phyloP scores from a whole-genome alignment of 2,797 vertebrate species.

The Mallotus villosus region DNA sequence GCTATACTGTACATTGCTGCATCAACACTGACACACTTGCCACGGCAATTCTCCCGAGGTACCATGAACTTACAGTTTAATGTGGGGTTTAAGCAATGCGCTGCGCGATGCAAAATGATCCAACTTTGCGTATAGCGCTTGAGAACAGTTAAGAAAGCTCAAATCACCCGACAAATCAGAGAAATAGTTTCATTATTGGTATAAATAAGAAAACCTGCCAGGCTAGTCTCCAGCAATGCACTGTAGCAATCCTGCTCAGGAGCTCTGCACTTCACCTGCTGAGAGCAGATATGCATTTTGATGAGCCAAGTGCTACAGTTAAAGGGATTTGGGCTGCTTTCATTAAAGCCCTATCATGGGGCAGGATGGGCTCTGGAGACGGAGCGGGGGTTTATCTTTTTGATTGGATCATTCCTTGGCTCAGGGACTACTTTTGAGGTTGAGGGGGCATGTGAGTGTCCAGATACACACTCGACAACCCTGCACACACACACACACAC shows the following conservation, averaged over 20 bases:
- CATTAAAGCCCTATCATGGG: slow-evolving; percentile 48
- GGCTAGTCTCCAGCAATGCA: neutral
- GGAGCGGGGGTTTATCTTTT: slow-evolving; percentile 37
- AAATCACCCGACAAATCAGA: neutral
- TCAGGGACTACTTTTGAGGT: slow-evolving; percentile 20
- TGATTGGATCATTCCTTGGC: slow-evolving; percentile 43
- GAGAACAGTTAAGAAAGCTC: neutral
- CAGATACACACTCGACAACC: neutral
- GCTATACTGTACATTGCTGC: neutral
- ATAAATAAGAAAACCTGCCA: slow-evolving; percentile 25
- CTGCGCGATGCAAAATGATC: no score
- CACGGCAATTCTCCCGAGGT: neutral
- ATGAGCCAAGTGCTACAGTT: slow-evolving; percentile 37
- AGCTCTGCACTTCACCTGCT: slow-evolving; percentile 42
- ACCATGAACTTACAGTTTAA: neutral
- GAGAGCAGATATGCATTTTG: slow-evolving; percentile 45
- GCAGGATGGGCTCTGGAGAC: slow-evolving; percentile 38
- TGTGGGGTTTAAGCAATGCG: neutral
- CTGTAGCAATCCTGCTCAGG: slow-evolving; percentile 19
- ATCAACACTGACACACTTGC: neutral
- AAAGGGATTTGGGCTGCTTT: slow-evolving; percentile 51
- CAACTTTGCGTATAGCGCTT: no score
- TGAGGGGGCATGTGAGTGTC: neutral
- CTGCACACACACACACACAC: neutral
- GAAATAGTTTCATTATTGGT: slow-evolving; percentile 23